Evolutionary conservation across 2,797 vertebrate genomes (phyloP).

Genomic region (Anguilla obscura): DNA sequence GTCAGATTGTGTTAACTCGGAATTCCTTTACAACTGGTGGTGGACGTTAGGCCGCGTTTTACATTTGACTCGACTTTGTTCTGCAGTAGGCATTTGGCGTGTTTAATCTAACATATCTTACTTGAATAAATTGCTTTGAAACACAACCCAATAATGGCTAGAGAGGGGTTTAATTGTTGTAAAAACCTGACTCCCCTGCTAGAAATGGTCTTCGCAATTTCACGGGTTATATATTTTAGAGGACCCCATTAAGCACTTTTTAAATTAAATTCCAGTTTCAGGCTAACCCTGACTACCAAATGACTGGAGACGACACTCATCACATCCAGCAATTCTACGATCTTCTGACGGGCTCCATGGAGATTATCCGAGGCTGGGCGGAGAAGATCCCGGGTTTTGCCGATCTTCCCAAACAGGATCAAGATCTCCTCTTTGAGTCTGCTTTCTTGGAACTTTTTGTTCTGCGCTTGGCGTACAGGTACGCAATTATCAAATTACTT

Average conservation of each 20-base stretch:
- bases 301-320: constrained; percentile 85
- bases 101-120: constrained; percentile 49
- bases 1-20: not conserved
- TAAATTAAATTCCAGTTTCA: constrained; percentile 82
- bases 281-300: constrained; percentile 83
- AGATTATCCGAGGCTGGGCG: constrained; percentile 91
- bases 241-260: constrained; percentile 72
- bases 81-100: constrained; percentile 26
- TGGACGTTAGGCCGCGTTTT: constrained; percentile 14
- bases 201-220: constrained; percentile 71
- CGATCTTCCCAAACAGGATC: constrained; percentile 86
- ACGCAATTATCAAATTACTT: constrained; percentile 42
- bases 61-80: constrained; percentile 15
- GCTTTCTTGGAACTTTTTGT: constrained; percentile 97
- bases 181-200: constrained; percentile 64
- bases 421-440: constrained; percentile 94
- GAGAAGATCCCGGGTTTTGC: constrained; percentile 90
- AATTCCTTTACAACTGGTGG: not conserved
- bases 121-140: constrained; percentile 71
- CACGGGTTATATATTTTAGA: constrained; percentile 74
- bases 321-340: constrained; percentile 97
- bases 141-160: constrained; percentile 68
- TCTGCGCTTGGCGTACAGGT: constrained; percentile 92
- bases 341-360: constrained; percentile 92
- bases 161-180: constrained; percentile 71